Base-by-base conservation (phyloP, 2,113 vertebrate species). In the human (Homo sapiens) region DNA sequence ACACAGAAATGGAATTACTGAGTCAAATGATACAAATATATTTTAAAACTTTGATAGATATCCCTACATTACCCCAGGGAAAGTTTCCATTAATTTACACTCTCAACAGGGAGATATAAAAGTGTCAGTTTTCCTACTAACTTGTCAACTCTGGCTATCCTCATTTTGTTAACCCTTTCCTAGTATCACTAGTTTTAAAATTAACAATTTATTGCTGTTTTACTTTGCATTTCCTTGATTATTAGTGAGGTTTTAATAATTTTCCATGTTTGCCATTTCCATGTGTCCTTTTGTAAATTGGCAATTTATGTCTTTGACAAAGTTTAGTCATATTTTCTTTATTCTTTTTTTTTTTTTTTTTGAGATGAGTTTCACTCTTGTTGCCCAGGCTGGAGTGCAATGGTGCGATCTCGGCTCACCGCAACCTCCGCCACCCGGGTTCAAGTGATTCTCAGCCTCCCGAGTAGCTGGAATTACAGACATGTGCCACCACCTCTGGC, bases 51-150 rank as follows among this genome's bases (percentile, higher is more conserved):
- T 89, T 89, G 61, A 95, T 68, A 90, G 76, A 96, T 23, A 83
- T 93, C 38, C 57, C 17, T 78, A 38, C 30, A 45, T 75, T 89
- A 85, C 35, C 38, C 70, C 80, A 68, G 45, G 72, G 48, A 96
- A 97, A 96, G 27, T 95, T 95, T 94, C 66, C 52, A 95, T 38
- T 97, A 97, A 98, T 96, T 98, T 97, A 89, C 90, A 90, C 76
- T 96, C 96, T 97, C 90, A 78, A 40, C 64, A 78, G 97, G 94
- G 64, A 92, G 52, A 84, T 92, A 81, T 25, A 38, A 90, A 97
- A 90, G 80, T 93, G 84, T 90, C 87, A 92, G 25, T 93, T 90
- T 92, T 84, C 59, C 84, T 64, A 95, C 22, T 79, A 76, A 96
- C 55, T 97, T 95, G 64, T 9, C 50, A 92, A 55, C 93, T 86